A percentile compares a stretch with the other conserved stretches of the same genome.
Conservation (phyloP, 2,888 invertebrate species). For the Ectemnius cavifrons region DNA sequence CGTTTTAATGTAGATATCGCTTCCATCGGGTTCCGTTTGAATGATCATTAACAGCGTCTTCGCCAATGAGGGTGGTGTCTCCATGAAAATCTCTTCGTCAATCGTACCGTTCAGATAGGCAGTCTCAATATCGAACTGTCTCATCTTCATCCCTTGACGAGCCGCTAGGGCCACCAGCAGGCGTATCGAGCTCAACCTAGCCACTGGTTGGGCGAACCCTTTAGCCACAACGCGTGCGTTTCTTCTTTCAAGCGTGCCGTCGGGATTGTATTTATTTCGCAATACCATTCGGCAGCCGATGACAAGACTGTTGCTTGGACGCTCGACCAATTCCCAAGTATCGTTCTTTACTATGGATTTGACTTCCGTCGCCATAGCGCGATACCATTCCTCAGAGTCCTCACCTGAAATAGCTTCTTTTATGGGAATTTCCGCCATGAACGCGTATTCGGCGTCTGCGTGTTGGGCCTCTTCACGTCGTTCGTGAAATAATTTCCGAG, state of each 20-base stretch:
- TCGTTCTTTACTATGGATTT: not conserved
- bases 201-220: conserved; percentile 7
- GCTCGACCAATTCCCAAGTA: not conserved
- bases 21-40: not conserved
- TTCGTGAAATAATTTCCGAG: not conserved
- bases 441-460: not conserved
- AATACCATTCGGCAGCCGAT: conserved; percentile 8
- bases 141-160: not conserved
- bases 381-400: conserved; percentile 1
- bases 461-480: too few species aligned
- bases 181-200: not conserved
- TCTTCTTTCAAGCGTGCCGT: not conserved
- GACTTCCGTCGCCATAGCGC: not conserved
- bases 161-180: not conserved
- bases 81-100: conserved; percentile 9
- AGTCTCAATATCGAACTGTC: conserved; percentile 1
- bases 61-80: not conserved
- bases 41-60: not conserved
- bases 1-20: not conserved
- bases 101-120: conserved; percentile 6
- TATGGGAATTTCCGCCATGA: not conserved
- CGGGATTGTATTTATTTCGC: conserved; percentile 1
- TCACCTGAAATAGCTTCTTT: not conserved
- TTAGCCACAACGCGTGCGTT: conserved; percentile 5
- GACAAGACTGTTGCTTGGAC: not conserved